phyloP scores from a whole-genome alignment of 2,888 invertebrate species.

The Caenorhabditis sp. region DNA sequence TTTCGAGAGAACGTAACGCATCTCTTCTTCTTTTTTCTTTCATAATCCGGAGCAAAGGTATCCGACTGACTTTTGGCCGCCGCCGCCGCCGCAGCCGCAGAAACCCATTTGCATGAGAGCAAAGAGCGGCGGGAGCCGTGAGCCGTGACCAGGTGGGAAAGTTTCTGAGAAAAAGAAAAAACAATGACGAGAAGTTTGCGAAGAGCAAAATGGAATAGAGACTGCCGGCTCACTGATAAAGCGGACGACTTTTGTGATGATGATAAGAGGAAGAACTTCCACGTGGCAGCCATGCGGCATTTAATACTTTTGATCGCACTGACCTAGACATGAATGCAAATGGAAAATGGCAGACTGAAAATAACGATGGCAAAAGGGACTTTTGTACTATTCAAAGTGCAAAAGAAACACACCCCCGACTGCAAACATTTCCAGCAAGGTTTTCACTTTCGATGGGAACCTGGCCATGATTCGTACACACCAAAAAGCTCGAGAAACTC shows the following conservation, averaged over 20 bases:
- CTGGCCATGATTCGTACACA: too few species aligned
- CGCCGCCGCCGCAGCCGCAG: too few species aligned
- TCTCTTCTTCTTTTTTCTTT: slow-evolving; percentile 6
- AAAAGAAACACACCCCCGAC: not conserved
- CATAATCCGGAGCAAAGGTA: slow-evolving; percentile 5
- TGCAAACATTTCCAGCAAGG: not conserved
- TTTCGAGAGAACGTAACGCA: slow-evolving; percentile 27
- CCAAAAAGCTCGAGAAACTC: too few species aligned
- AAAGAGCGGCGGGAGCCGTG: slow-evolving; percentile 11
- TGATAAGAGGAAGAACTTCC: slow-evolving; percentile 30
- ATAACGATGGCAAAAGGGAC: not conserved
- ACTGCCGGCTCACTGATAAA: too few species aligned
- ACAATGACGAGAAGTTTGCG: not conserved
- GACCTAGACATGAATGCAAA: slow-evolving; percentile 7
- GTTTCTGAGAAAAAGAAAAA: too few species aligned
- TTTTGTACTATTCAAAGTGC: not conserved
- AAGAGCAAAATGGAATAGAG: not conserved
- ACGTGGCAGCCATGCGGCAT: slow-evolving; percentile 7
- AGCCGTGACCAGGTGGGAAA: slow-evolving; percentile 21
- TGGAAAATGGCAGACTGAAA: not conserved
- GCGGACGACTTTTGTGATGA: too few species aligned
- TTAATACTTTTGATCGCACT: slow-evolving; percentile 14
- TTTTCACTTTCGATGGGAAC: too few species aligned
- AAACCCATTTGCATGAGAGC: slow-evolving; percentile 17
- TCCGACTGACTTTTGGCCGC: not conserved